Evolutionary conservation across 1,140 invertebrate genomes (phyloP).

Genomic region (Varroa destructor): DNA sequence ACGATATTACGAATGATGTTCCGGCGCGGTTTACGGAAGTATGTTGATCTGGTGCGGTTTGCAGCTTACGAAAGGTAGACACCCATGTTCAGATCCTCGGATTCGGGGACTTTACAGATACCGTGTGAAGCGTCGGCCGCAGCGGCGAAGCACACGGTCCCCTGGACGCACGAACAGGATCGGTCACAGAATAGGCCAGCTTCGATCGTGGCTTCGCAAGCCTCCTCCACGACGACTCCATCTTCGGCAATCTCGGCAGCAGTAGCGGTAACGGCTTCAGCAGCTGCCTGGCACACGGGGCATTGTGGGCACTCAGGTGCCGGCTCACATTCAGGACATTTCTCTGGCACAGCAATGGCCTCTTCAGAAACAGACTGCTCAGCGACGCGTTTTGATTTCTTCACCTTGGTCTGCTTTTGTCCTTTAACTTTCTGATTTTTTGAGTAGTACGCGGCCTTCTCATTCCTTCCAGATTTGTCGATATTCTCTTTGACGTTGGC

Average conservation of each 20-base stretch:
- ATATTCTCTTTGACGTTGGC: constrained; percentile 3
- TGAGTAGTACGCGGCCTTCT: background rate
- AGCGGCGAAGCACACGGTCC: constrained; percentile 12
- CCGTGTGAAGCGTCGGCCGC: background rate
- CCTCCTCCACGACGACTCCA: background rate
- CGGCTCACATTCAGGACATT: background rate
- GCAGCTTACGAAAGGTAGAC: background rate
- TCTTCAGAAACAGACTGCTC: background rate
- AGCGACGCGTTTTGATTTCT: constrained; percentile 1
- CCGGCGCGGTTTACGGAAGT: too few relatives aligned
- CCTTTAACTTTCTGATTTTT: background rate
- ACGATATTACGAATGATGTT: too few relatives aligned
- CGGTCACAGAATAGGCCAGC: constrained; percentile 18
- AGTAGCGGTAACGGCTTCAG: background rate
- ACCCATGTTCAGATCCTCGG: constrained; percentile 23
- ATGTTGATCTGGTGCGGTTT: too few relatives aligned
- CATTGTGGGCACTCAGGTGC: background rate
- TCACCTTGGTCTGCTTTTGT: constrained; percentile 5
- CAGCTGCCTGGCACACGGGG: constrained; percentile 4
- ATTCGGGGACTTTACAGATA: constrained; percentile 23
- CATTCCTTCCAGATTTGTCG: background rate
- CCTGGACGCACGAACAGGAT: constrained; percentile 11
- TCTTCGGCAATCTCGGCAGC: background rate
- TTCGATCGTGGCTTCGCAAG: constrained; percentile 17
- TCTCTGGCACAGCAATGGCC: background rate